phyloP scores from a whole-genome alignment of 2,797 vertebrate genomes.

The Syngnathus rostellatus region DNA sequence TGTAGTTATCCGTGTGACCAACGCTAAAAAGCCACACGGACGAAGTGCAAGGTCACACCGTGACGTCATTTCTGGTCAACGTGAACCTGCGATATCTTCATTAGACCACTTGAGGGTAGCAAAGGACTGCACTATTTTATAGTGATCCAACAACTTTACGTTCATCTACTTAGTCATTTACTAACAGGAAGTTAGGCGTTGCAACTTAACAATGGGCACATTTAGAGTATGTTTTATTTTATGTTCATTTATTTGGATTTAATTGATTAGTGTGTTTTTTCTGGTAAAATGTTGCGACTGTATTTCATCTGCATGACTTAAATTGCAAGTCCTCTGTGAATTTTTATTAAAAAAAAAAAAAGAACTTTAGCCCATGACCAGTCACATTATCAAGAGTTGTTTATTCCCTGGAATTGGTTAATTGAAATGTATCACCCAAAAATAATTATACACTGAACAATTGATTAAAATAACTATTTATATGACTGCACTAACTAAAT shows the following conservation, averaged over 20 bases:
- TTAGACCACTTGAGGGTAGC: conserved; percentile 41
- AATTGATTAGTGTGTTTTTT: no score
- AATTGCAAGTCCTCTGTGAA: background rate
- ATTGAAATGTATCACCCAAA: no score
- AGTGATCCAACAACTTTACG: background rate
- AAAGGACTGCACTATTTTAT: conserved; percentile 6
- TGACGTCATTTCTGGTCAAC: conserved; percentile 52
- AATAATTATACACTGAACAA: no score
- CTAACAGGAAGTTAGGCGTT: background rate
- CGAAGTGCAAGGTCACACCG: conserved; percentile 38
- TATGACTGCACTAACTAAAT: no score
- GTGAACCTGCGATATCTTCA: accelerated
- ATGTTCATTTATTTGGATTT: background rate
- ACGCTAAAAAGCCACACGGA: background rate
- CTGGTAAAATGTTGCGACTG: no score
- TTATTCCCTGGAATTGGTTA: background rate
- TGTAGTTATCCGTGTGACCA: background rate
- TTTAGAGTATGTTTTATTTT: background rate
- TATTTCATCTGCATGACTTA: background rate
- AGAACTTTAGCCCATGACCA: background rate
- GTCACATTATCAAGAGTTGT: background rate
- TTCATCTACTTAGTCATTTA: background rate
- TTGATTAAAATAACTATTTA: no score
- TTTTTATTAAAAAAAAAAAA: background rate
- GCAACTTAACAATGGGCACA: background rate